Base-by-base conservation (phyloP, 2,888 invertebrate genomes). In the Ferdinandea cuprea region DNA sequence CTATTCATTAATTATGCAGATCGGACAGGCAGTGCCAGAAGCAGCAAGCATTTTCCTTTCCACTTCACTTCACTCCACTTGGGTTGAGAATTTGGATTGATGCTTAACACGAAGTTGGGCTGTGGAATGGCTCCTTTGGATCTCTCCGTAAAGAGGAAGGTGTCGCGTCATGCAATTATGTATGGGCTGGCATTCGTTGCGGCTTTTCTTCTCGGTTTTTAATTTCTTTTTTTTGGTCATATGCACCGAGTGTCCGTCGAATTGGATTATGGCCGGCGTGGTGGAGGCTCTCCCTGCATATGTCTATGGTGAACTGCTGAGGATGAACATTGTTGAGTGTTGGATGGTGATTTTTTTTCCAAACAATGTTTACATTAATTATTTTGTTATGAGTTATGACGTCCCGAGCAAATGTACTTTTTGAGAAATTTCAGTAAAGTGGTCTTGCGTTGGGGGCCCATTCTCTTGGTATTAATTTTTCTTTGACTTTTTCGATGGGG, bases 1-100 rank as follows among this genome's bases (percentile, higher is more conserved):
- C 32, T 71, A 59, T 77, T 81, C 81, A 81, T 81, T 81, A 81
- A 81, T 81, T 81, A 81, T 81, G 81, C 77, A 77, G 77, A 77
- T 77, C 21, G 66, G 81, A 81, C 66, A 44, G 61, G 30, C 69
- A 56, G 48, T 25, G 40, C 46, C 61, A 65, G 35, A 21, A 46
- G 17, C 35, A 59, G 44, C 35, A 32, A 58, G 63, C 69, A 58
- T 65, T 69, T 65, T 69, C n/a, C 69, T 58, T 32, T 59, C 37
- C 46, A 59, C 59, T 52, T 54, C 52, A 48, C 40, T 65, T 21
- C 30, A 59, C 40, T 56, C 59, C n/a, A n/a, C n/a, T n/a, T 40
- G 48, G 61, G 69, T 58, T 61, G 69, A 50, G 69, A 58, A 71
- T 71, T 77, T 71, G 71, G 71, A 77, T 71, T 71, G 71, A 69